A percentile compares a stretch with the other conserved stretches of the same genome.
phyloP scores from a whole-genome alignment of 2,113 vertebrate genomes.

The Sylvicapra grimmia region DNA sequence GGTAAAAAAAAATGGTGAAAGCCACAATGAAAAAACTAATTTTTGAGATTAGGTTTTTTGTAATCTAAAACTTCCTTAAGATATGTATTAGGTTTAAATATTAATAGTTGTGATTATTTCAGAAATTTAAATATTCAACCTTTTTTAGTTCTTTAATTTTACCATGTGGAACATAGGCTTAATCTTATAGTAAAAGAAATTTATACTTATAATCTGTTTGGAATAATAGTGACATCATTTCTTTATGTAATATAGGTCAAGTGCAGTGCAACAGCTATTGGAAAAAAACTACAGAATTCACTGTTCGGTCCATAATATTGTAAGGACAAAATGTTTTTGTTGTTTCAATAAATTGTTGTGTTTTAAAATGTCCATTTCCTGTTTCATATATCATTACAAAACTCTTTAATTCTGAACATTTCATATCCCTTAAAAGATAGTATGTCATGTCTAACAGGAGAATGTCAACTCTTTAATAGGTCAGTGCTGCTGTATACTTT shows the following conservation, averaged over 20 bases:
- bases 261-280: constrained; percentile 91
- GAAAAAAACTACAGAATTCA: constrained; percentile 98
- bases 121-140: neutral
- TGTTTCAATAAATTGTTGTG: neutral
- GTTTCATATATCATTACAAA: neutral
- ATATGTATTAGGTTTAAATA: neutral
- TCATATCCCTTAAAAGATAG: neutral
- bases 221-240: neutral
- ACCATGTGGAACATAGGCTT: neutral
- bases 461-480: neutral
- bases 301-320: constrained; percentile 91
- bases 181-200: neutral
- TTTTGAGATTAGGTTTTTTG: neutral
- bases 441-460: neutral
- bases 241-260: constrained; percentile 79
- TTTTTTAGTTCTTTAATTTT: constrained; percentile 9
- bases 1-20: neutral
- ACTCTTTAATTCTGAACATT: neutral
- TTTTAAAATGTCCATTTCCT: neutral
- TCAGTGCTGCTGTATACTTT: neutral
- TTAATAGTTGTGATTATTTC: neutral
- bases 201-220: neutral
- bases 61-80: neutral
- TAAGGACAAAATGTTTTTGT: constrained; percentile 75
- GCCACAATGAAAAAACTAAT: neutral